Evolutionary conservation across 2,888 invertebrate genomes (phyloP).

Genomic region (Incurvaria masculella): DNA sequence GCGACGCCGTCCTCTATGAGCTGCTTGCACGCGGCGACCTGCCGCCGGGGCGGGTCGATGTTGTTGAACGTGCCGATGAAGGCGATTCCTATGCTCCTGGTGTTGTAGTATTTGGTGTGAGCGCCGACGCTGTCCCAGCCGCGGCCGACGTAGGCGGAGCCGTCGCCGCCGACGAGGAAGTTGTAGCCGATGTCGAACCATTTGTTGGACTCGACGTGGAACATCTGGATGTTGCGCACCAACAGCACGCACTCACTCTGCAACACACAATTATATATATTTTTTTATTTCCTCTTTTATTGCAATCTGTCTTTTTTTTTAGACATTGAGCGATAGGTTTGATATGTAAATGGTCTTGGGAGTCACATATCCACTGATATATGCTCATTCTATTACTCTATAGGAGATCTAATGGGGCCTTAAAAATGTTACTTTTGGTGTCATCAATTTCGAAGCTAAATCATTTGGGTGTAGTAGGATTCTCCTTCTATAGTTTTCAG

Average conservation of each 20-base stretch:
- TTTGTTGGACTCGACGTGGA: conserved; percentile 56
- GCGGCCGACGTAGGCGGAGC: conserved; percentile 68
- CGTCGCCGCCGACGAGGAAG: conserved; percentile 77
- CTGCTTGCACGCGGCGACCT: conserved; percentile 59
- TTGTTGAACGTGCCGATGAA: conserved; percentile 69
- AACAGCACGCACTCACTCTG: conserved; percentile 58
- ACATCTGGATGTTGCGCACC: conserved; percentile 62
- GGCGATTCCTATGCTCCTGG: conserved; percentile 64
- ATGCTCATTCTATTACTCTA: too few species aligned
- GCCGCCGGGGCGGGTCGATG: conserved; percentile 44
- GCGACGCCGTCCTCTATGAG: conserved; percentile 62
- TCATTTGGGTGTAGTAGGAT: too few species aligned
- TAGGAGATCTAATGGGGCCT: too few species aligned
- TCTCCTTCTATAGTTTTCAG: too few species aligned
- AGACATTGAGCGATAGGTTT: too few species aligned
- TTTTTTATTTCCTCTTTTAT: too few species aligned
- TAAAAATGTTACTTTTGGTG: too few species aligned
- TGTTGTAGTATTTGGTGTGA: conserved; percentile 66
- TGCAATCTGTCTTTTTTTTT: too few species aligned
- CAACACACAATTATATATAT: conserved; percentile 18
- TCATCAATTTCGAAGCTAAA: too few species aligned
- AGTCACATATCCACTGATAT: too few species aligned
- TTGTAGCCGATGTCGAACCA: conserved; percentile 75
- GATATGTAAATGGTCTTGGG: too few species aligned
- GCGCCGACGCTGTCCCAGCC: conserved; percentile 73